Base-by-base conservation (phyloP, 2,888 invertebrate genomes). In the Melinaea marsaeus region DNA sequence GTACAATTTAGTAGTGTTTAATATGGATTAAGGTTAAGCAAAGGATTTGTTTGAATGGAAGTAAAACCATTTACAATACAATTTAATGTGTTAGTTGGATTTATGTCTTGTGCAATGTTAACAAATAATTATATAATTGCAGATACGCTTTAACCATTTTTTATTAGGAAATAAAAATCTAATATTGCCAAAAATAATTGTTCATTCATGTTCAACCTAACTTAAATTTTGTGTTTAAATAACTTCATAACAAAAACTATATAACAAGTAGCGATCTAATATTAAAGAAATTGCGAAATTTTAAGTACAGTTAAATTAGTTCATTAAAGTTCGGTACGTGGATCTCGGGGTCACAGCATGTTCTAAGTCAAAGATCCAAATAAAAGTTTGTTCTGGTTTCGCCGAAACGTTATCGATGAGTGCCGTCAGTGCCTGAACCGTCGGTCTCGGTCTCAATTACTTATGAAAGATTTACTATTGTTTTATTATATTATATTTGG, bases 381-480 rank as follows among this genome's bases (percentile, higher is more conserved):
- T 70, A 68, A 65, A 70, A 70, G 65, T 70, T 68, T 55, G 61
- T 62, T 65, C 55, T 47, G 61, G 60, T 54, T 56, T 56, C 65
- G 42, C 46, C 63, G 55, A 51, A 64, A 58, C 65, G 61, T 60
- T 67, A 64, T 66, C 65, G 66, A 70, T 65, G 65, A 70, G 71
- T 73, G 71, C 69, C 60, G 55, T 57, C n/a, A 61, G 58, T 33
- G 42, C 57, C 57, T 48, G n/a, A 7, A 22, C n/a, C 7, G 22
- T 46, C 46, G 46, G 46, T 46, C 22, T 22, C 22, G 22, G 22
- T 48, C 48, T 7, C 4, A 48, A 48, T 48, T n/a, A 48, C 48
- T 37, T 7, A 37, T 7, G 4, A 37, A 37, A 2, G 4, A 6
- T 7, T 37, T 6, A 37, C 37, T 6, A 37, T 7, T 2, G 37